Evolutionary conservation across 2,888 invertebrate genomes (phyloP), one percentile per base, ranked within the genome.

Genomic region (Torymus aiolomorphi): DNA sequence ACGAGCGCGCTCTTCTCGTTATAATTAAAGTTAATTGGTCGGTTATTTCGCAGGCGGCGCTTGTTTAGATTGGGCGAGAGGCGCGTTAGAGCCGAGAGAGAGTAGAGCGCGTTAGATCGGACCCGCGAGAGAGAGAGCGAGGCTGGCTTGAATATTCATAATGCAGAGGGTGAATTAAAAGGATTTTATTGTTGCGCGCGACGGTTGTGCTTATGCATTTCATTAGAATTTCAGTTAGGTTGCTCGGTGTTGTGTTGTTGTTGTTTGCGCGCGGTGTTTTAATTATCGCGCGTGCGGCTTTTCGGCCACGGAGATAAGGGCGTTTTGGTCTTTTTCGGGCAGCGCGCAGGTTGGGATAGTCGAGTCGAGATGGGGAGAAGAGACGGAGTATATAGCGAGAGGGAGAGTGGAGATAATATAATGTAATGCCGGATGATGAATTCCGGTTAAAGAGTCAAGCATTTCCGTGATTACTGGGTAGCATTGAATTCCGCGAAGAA

Each of bases 1-100:
- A 8, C 54, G 42, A 20, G 52, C 11, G 52, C 31, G 79, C 75
- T 52, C 71, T 79, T 79, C 79, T 74, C 61, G 77, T 81, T 76
- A 69, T 81, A 81, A 81, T 81, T 81, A 78, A 76, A 76, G 67
- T 81, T 81, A 81, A 81, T 81, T 81, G 81, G 81, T 24, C 56
- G 52, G 62, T 72, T 71, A 42, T 42, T 42, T 42, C 42, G 42
- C 42, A 42, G 42, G 8, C 42, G 42, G 8, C 42, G 42, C 42
- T 42, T 42, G 42, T 42, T 42, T 42, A 42, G 42, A 42, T 42
- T 42, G 42, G 8, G 42, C 42, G 42, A 42, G 42, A 42, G 42
- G 42, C 8, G 8, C 42, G 42, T 42, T 42, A 42, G 42, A 31
- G 31, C 4, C 31, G 5, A 31, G 5, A 4, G 31, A 10, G 8